These are phyloP conservation scores for Philopotamus ludificatus DNA, from an alignment of 1,140 invertebrate genomes.

Conservation along the genomic window DNA sequence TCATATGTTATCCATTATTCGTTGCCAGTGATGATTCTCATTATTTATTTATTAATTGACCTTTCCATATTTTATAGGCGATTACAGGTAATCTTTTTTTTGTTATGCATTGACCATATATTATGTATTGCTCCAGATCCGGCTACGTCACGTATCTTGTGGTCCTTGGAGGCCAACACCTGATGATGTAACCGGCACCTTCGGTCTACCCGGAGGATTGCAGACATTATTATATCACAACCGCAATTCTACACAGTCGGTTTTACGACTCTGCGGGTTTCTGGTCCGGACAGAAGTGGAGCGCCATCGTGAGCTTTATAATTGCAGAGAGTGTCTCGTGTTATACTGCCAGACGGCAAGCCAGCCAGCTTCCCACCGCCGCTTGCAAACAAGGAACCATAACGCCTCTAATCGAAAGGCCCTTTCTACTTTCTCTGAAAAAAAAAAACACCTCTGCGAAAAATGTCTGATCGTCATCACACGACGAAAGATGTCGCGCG, in stretches of 20 bases:
- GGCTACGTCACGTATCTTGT: background rate
- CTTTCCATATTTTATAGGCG: no score
- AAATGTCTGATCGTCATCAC: no score
- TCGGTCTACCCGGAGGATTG: background rate
- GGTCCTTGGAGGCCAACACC: background rate
- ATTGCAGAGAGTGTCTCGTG: background rate
- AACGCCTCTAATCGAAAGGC: no score
- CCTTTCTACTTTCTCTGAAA: no score
- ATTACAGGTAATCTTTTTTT: background rate
- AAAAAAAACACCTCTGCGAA: no score
- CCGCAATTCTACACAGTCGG: background rate
- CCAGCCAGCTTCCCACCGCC: no score
- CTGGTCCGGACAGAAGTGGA: background rate
- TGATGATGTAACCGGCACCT: background rate
- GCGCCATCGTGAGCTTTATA: background rate
- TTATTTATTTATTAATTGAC: no score
- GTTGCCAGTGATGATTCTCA: no score
- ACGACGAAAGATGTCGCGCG: no score
- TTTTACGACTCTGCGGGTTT: background rate
- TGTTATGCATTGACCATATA: background rate
- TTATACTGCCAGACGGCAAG: no score
- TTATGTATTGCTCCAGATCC: background rate
- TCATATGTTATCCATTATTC: no score
- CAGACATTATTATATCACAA: background rate
- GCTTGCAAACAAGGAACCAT: no score